A percentile compares a stretch with the other conserved stretches of the same genome.
Conservation (phyloP, 2,888 invertebrate species). For the Glyphotaelius pellucidus region DNA sequence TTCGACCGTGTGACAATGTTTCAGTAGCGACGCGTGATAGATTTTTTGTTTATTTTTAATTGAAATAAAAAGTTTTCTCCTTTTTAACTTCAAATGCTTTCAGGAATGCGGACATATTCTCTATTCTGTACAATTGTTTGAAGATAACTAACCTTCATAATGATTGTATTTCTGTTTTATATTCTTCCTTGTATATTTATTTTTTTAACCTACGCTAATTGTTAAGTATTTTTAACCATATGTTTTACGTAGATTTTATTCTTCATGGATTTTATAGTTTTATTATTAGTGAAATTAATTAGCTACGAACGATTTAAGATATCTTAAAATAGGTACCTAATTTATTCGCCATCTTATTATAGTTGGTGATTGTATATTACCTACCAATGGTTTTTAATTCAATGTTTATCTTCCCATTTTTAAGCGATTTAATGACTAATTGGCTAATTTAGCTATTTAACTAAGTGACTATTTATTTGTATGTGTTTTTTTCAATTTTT, state of each 20-base stretch:
- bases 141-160: neutral
- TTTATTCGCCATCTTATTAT: neutral
- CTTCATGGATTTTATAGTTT: neutral
- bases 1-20: too few relatives aligned
- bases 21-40: too few relatives aligned
- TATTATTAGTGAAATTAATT: neutral
- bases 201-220: constrained; percentile 11
- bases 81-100: too few relatives aligned
- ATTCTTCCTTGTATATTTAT: neutral
- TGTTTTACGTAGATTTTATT: constrained; percentile 20
- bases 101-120: too few relatives aligned
- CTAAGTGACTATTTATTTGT: neutral
- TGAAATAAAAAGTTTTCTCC: too few relatives aligned
- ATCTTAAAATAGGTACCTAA: neutral
- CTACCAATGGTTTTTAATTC: neutral
- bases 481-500: neutral
- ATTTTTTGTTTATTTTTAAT: too few relatives aligned
- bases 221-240: constrained; percentile 47
- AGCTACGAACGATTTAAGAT: neutral
- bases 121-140: neutral
- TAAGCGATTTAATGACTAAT: neutral
- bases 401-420: neutral
- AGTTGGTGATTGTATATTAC: neutral
- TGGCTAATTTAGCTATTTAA: neutral
- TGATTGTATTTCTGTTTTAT: neutral